These are phyloP conservation scores for Incurvaria masculella DNA, from an alignment of 2,888 invertebrate species.

Conservation along the genomic window DNA sequence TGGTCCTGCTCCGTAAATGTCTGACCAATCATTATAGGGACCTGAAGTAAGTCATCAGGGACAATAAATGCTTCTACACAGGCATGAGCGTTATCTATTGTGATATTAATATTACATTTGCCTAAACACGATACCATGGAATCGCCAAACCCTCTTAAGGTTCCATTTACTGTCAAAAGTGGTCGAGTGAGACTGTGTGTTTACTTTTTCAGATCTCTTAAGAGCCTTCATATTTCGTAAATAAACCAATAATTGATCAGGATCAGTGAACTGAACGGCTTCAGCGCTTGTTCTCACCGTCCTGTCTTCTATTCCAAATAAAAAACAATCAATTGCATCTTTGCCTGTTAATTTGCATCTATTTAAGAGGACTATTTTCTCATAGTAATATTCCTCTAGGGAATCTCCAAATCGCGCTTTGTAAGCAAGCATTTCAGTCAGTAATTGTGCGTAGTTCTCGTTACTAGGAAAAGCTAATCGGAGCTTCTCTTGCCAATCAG, in stretches of 20 bases:
- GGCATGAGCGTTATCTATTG: no score
- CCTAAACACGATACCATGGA: no score
- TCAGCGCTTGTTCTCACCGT: constrained; percentile 7
- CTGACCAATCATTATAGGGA: constrained; percentile 8
- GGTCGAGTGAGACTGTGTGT: no score
- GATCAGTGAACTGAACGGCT: constrained; percentile 5
- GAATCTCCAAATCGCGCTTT: constrained; percentile 14
- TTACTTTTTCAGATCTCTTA: no score
- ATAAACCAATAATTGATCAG: constrained; percentile 1
- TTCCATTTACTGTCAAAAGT: no score
- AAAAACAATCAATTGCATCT: constrained; percentile 11
- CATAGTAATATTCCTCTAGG: constrained; percentile 14
- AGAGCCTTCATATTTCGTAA: neutral
- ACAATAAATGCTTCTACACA: no score
- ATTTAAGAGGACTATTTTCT: constrained; percentile 11
- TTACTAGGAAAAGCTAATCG: constrained; percentile 17
- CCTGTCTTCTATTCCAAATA: constrained; percentile 10
- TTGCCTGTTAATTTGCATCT: constrained; percentile 11
- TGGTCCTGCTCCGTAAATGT: constrained; percentile 8
- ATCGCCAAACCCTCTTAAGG: no score
- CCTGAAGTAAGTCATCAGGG: no score
- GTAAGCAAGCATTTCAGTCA: constrained; percentile 18
- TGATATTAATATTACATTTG: no score
- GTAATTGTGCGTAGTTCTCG: constrained; percentile 18
- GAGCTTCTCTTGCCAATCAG: constrained; percentile 19